Evolutionary conservation across 2,888 invertebrate genomes (phyloP), one percentile per base, ranked within the genome.

Genomic region (Leptarthrus brevirostris): DNA sequence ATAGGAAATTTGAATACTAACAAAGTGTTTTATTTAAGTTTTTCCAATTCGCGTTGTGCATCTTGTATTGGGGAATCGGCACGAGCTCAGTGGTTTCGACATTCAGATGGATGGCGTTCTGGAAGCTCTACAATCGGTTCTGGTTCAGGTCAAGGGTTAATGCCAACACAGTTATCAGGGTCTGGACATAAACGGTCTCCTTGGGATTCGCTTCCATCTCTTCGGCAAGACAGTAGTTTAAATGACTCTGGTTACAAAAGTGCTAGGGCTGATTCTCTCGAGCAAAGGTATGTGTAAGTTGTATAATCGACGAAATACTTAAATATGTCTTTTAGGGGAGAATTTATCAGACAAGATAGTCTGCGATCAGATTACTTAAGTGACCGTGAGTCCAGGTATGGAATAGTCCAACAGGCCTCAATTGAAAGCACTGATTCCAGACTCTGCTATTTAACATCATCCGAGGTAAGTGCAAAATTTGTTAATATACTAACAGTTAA

Each of bases 401-500:
- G 94, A 79, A 94, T 96, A 83, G 94, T 95, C 80, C 95, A 96
- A 86, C 96, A 96, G 85, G 95, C 95, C 54, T 96, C 96, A 69
- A 91, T 96, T 77, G 96, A 96, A 84, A 96, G 96, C 87, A 95
- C 96, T 8, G 96, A 96, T 87, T 96, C 96, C 78, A 89, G 95
- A 80, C 90, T 96, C 80, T 96, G 96, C 87, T 96, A 96, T 87
- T 89, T 96, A 83, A 96, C 96, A 78, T 96, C 96, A 56, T 96
- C 96, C 78, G 96, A 96, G 95, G 96, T 96, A 88, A 91, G 95
- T 89, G 73, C 24, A 30, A n/a, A n/a, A n/a, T n/a, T n/a, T n/a
- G n/a, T n/a, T n/a, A n/a, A n/a, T n/a, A n/a, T 1, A 36, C n/a
- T n/a, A n/a, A n/a, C n/a, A n/a, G n/a, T n/a, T n/a, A n/a, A n/a